phyloP scores from a whole-genome alignment of 2,888 invertebrate species.

The Blastobasis lacticolella region DNA sequence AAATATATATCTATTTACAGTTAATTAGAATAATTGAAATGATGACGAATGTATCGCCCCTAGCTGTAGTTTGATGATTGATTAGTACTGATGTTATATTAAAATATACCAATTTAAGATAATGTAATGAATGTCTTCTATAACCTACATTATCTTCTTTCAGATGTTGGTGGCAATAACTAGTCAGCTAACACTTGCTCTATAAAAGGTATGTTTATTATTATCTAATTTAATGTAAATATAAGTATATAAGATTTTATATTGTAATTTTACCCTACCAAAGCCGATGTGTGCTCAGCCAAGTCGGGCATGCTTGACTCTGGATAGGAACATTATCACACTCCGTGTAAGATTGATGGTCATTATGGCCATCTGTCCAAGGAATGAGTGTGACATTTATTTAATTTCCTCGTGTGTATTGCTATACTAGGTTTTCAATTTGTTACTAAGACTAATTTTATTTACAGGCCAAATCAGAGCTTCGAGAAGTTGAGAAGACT shows the following conservation, averaged over 20 bases:
- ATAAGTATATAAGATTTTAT: no score
- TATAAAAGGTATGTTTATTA: no score
- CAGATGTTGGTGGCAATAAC: no score
- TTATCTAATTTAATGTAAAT: no score
- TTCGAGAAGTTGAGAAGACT: neutral
- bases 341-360: slow-evolving; percentile 60
- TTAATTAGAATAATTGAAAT: slow-evolving; percentile 2
- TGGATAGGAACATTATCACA: slow-evolving; percentile 67
- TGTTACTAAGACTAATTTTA: no score
- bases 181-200: no score
- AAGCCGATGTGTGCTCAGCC: slow-evolving; percentile 61
- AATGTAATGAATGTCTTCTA: no score
- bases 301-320: slow-evolving; percentile 55
- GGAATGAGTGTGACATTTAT: slow-evolving; percentile 59
- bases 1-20: no score
- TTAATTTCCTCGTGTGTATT: neutral
- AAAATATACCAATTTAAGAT: no score
- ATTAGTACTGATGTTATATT: slow-evolving; percentile 16
- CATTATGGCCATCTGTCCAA: slow-evolving; percentile 45
- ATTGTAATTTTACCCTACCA: slow-evolving; percentile 35
- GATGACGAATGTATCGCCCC: slow-evolving; percentile 27
- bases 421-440: no score
- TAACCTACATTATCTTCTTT: no score
- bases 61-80: slow-evolving; percentile 29
- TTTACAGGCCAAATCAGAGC: no score